Evolutionary conservation across 2,797 vertebrate species (phyloP), one percentile per base, ranked within the genome.

Genomic region (Adelosebastes latens): DNA sequence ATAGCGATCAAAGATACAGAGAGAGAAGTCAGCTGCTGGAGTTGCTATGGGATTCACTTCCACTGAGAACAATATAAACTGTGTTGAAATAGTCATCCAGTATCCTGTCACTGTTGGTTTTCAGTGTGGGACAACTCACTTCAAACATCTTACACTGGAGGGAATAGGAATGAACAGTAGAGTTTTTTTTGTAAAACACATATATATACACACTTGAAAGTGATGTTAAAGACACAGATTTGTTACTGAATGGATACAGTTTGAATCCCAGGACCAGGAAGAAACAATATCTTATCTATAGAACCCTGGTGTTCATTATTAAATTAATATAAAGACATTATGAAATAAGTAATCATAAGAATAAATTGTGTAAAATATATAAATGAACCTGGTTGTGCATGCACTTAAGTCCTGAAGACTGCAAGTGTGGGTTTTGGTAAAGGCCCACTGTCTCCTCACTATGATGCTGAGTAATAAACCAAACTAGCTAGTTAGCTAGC

Each of bases 1-100:
- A 92, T 81, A 86, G 81, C 77, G 92, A 94, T 94, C 92, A 94
- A 94, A 95, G 90, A 93, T 86, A 87, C 78, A 83, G 69, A 82
- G 73, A 60, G 84, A 75, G 77, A 62, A 90, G 82, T 88, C 75
- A 80, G 74, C 90, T 80, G 80, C 84, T 79, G 75, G 76, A 84
- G 83, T 75, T 84, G 78, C 87, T 82, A 72, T 80, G 81, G 83
- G 84, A 88, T 88, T 77, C 80, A 67, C 85, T 80, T 80, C 77
- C 79, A 82, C 72, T 42, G 66, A 91, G 78, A 91, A 93, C 90
- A 92, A 90, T 92, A 84, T 87, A 88, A 88, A 92, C 82, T 78
- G 80, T 82, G 85, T 85, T 72, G 88, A 91, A 87, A 86, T 67
- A 91, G 83, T 91, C 87, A 85, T 89, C 77, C 68, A 71, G 87